Evolutionary conservation across 2,888 invertebrate genomes (phyloP), one percentile per base, ranked within the genome.

Genomic region (Tetheella fluctuosa): DNA sequence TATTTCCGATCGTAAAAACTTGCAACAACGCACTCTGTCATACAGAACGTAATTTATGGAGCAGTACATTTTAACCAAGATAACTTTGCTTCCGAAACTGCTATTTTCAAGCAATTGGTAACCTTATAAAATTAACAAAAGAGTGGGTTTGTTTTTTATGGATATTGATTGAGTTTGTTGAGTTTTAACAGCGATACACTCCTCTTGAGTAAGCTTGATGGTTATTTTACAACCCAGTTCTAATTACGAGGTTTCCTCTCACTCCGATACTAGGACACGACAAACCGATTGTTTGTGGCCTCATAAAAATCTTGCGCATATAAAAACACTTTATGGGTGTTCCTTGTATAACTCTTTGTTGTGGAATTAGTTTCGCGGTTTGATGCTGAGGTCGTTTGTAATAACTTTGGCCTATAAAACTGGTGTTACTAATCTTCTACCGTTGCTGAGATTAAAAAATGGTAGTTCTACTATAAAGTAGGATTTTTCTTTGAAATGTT

Each of bases 201-300:
- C 84, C 81, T 88, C 85, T 81, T 75, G 81, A 85, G 83, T 84
- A 79, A 82, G 82, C 88, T 91, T 92, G 89, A 93, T 91, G 90
- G 90, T 85, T 89, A 83, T 92, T 93, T 92, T 92, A 93, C 86
- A 80, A 81, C 88, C 84, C 77, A 81, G 85, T 86, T 86, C 88
- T 90, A 92, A 93, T 92, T 90, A 89, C 83, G 82, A 84, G 84
- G 87, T 89, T 89, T 90, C 88, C 87, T 89, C 84, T 86, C 81
- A 79, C 76, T 77, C 70, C 68, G 68, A 83, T 80, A 85, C 85
- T 89, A 90, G 88, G 74, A 80, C 79, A 81, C 73, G 85, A 82
- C 82, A 80, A 74, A 75, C 76, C 79, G 81, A 88, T 85, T 89
- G 88, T 88, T 86, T 81, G 84, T 83, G 76, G 78, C 69, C 73